Base-by-base conservation (phyloP, 2,797 vertebrate species). In the Fistularia tabacaria region DNA sequence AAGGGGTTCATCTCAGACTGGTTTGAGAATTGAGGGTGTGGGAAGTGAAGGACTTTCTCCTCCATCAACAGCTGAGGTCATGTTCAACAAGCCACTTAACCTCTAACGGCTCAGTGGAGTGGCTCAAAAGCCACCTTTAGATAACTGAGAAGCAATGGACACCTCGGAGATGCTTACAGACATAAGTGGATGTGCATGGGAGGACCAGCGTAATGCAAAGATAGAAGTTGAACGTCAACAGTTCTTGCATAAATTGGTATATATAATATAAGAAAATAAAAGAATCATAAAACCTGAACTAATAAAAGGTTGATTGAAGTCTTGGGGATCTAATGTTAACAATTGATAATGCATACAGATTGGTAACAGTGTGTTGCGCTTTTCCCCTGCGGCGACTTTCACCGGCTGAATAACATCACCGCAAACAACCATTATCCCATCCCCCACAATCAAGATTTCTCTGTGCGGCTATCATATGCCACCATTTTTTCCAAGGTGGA, bases 71-170 rank as follows among this genome's bases (percentile, higher is more conserved):
- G 49, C 54, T 52, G 58, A 65, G 51, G 62, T 62, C 51, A 41
- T 54, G 58, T 66, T 74, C 75, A 72, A 79, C 61, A 69, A 66
- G 69, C 51, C 64, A 77, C 79, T 82, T 79, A 72, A 82, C 64
- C 79, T 56, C 59, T 51, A 1, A n/a, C 72, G 48, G 61, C 61
- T 63, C 39, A 40, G 62, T 39, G 36, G 52, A 73, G 56, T 38
- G 61, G 37, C 57, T 67, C 53, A 54, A 48, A 57, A 57, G 49
- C 38, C 48, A 44, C 38, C 37, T 51, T 44, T 45, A 70, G 74
- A 80, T 54, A 64, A 63, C 62, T 39, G 62, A 66, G 48, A 76
- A 62, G 58, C 12, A 39, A 6, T 38, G 41, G 59, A 62, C 46
- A 51, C 39, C 46, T 73, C 67, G 15, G 55, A 49, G 38, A 36